phyloP scores from a whole-genome alignment of 2,113 vertebrate genomes.

The Spea bombifrons region DNA sequence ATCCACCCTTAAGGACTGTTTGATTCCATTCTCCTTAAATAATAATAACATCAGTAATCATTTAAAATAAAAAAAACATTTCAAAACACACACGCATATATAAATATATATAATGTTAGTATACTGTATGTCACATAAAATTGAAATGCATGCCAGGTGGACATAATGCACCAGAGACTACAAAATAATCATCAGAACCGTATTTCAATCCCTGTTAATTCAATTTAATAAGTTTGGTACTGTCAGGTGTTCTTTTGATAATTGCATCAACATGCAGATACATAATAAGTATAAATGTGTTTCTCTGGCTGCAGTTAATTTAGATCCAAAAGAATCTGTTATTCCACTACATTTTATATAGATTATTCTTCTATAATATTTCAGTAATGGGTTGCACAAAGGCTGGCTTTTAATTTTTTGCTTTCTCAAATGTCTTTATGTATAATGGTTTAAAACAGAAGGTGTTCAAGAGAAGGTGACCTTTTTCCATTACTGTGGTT shows the following conservation, averaged over 20 bases:
- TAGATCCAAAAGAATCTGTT: constrained; percentile 81
- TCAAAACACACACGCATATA: background rate
- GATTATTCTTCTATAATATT: constrained; percentile 80
- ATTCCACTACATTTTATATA: constrained; percentile 78
- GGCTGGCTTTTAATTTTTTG: constrained; percentile 82
- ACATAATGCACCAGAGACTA: constrained; percentile 28
- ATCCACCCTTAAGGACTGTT: too few species aligned
- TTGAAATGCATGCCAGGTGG: background rate
- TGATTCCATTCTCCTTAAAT: too few species aligned
- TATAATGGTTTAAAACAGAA: constrained; percentile 83
- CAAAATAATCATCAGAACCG: constrained; percentile 36
- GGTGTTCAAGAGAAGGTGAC: constrained; percentile 78
- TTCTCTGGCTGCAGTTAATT: constrained; percentile 83
- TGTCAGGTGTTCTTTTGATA: constrained; percentile 88
- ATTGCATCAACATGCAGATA: constrained; percentile 88
- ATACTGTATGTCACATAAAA: background rate
- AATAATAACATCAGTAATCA: too few species aligned
- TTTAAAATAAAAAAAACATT: background rate
- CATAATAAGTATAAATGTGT: constrained; percentile 86
- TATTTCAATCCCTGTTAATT: constrained; percentile 71
- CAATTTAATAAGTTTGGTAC: constrained; percentile 84
- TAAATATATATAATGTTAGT: background rate
- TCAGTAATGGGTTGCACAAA: constrained; percentile 81
- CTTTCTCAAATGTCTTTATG: constrained; percentile 79
- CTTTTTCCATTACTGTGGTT: constrained; percentile 85